These are phyloP conservation scores for Bombus fervidus DNA, from an alignment of 1,140 invertebrate genomes.

Conservation along the genomic window DNA sequence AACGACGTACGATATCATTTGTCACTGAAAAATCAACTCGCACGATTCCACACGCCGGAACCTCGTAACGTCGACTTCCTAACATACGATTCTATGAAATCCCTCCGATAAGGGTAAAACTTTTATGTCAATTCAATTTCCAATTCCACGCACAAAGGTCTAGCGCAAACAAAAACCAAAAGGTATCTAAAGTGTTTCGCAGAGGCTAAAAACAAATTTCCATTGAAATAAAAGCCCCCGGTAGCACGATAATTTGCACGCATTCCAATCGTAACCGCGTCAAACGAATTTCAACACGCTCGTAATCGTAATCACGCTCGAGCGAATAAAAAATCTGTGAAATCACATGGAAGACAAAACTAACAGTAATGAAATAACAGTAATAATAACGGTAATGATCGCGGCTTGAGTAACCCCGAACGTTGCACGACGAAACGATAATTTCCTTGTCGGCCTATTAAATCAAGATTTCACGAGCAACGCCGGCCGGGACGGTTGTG, in stretches of 20 bases:
- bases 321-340: neutral
- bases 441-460: conserved; percentile 9
- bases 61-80: too few relatives aligned
- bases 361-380: neutral
- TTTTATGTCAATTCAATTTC: neutral
- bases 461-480: conserved; percentile 4
- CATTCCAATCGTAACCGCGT: neutral
- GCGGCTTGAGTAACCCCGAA: neutral
- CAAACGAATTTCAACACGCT: neutral
- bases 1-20: too few relatives aligned
- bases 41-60: too few relatives aligned
- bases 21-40: too few relatives aligned
- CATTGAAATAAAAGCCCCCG: neutral
- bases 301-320: neutral
- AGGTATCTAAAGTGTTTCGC: neutral
- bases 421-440: neutral
- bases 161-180: neutral
- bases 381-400: conserved; percentile 14
- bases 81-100: neutral
- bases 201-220: neutral
- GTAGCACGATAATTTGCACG: neutral
- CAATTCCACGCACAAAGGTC: neutral
- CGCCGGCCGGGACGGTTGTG: neutral
- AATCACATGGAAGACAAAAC: neutral
- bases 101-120: neutral